A percentile compares a stretch with the other conserved stretches of the same genome.
Evolutionary conservation across 2,113 vertebrate genomes (phyloP).

Genomic region (Nothoprocta perdicaria): DNA sequence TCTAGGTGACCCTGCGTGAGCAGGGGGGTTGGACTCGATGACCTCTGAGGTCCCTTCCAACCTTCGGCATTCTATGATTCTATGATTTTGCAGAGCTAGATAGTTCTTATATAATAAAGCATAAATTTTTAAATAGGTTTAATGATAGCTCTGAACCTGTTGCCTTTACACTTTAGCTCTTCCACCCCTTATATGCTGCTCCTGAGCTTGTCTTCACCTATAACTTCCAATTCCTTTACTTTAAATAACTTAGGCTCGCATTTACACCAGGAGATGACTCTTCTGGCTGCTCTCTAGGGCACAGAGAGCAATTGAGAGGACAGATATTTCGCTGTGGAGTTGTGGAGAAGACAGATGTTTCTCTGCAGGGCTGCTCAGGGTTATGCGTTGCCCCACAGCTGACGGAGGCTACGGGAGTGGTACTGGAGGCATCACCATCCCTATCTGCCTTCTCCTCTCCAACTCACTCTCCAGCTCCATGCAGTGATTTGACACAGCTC

Average conservation of each 20-base stretch:
- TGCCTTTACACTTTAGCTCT: background rate
- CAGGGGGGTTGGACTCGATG: too few relatives aligned
- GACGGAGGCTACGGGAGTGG: accelerated
- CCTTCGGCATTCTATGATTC: too few relatives aligned
- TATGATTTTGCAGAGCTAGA: background rate
- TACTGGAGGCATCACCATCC: background rate
- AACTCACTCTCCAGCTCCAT: background rate
- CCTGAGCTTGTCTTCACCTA: background rate
- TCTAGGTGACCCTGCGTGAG: too few relatives aligned
- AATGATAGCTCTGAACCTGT: background rate
- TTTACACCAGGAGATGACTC: background rate
- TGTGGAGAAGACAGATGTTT: accelerated
- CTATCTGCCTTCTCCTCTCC: background rate
- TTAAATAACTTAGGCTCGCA: background rate
- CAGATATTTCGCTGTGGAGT: background rate
- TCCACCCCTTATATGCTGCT: background rate
- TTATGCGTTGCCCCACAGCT: background rate
- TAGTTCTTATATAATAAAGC: background rate
- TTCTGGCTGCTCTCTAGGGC: background rate
- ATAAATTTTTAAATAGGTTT: background rate
- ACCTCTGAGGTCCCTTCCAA: too few relatives aligned
- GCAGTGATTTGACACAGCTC: background rate
- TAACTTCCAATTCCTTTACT: background rate
- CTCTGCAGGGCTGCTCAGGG: background rate
- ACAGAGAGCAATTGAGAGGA: background rate